These are phyloP conservation scores for Gopherus flavomarginatus DNA, from an alignment of 2,113 vertebrate genomes.

Conservation along the genomic window DNA sequence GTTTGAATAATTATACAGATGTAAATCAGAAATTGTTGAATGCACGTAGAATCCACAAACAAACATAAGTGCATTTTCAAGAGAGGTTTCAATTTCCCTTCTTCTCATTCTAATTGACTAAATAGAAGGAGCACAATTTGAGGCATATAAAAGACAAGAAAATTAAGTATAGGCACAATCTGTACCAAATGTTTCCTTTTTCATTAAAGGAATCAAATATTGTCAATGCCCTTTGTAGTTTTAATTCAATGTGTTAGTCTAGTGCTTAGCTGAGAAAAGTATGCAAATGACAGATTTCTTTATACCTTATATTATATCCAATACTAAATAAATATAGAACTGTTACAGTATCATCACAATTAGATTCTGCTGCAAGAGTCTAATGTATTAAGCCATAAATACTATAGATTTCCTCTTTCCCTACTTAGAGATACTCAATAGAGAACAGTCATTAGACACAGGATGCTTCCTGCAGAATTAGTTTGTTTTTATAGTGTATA, in stretches of 20 bases:
- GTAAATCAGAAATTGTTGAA: constrained; percentile 55
- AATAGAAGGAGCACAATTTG: constrained; percentile 35
- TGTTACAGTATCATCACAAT: not conserved
- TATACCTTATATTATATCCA: constrained; percentile 2
- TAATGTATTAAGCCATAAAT: constrained; percentile 38
- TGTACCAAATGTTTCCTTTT: constrained; percentile 48
- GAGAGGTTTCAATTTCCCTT: constrained; percentile 50
- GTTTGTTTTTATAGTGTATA: not conserved
- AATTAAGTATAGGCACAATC: constrained; percentile 53
- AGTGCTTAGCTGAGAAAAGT: constrained; percentile 55
- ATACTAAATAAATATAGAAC: constrained; percentile 26
- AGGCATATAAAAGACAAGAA: constrained; percentile 43
- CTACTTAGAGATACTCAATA: not conserved
- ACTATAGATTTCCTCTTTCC: not conserved
- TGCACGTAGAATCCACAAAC: constrained; percentile 32
- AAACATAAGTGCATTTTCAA: constrained; percentile 63
- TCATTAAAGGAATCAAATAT: constrained; percentile 63
- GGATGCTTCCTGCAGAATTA: constrained; percentile 20
- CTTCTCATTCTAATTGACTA: constrained; percentile 54
- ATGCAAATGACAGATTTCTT: constrained; percentile 54
- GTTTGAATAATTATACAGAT: constrained; percentile 51
- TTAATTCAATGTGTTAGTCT: constrained; percentile 65
- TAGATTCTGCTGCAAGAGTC: not conserved
- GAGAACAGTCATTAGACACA: not conserved
- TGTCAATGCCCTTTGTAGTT: constrained; percentile 39